phyloP scores from a whole-genome alignment of 2,113 vertebrate genomes.

The Mystacornis crossleyi region DNA sequence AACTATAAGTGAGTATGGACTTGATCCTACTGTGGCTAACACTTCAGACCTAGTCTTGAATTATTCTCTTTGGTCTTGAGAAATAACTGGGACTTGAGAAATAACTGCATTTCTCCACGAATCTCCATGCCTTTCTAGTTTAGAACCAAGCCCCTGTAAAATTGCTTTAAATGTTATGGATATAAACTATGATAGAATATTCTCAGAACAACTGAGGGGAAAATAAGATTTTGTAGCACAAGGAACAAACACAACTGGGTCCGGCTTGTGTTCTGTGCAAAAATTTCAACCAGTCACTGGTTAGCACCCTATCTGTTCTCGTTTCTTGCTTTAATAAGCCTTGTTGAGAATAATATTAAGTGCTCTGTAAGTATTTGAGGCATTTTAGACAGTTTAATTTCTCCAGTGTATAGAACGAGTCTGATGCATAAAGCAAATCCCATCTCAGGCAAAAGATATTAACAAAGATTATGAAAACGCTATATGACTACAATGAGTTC shows the following conservation, averaged over 20 bases:
- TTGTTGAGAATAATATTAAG: neutral
- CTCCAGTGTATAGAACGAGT: neutral
- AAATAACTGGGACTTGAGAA: neutral
- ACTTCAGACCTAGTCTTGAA: neutral
- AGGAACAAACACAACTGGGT: neutral
- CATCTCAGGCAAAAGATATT: neutral
- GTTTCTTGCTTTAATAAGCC: neutral
- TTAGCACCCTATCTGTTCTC: neutral
- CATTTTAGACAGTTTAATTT: constrained; percentile 7
- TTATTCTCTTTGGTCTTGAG: neutral
- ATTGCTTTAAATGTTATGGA: neutral
- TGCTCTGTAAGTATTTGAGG: neutral
- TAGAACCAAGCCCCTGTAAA: neutral
- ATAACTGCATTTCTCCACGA: neutral
- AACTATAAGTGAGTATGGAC: neutral
- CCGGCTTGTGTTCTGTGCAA: neutral
- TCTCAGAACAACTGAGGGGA: neutral
- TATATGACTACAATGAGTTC: neutral
- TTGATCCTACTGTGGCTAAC: neutral
- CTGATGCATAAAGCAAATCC: neutral
- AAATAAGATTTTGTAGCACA: neutral
- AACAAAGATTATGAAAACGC: neutral
- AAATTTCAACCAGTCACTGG: neutral
- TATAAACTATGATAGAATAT: neutral
- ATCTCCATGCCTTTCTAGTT: neutral